These are phyloP conservation scores for Microcebus jonahi DNA, from an alignment of 2,113 vertebrate species.

Conservation along the genomic window DNA sequence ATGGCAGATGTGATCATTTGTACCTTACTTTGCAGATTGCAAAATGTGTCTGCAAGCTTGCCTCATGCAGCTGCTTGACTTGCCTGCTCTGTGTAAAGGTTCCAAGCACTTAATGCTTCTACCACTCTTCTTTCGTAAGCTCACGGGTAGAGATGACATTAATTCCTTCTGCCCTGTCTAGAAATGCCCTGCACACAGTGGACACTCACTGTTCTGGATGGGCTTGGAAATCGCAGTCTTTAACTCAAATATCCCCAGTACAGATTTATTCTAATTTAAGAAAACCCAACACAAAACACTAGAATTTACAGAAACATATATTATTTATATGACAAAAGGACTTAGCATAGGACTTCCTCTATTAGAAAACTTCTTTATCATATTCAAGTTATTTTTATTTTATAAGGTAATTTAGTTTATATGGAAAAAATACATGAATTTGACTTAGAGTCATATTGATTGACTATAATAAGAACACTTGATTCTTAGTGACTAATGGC, in stretches of 20 bases:
- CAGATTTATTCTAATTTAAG: constrained; percentile 25
- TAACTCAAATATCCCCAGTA: not conserved
- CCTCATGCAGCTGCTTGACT: not conserved
- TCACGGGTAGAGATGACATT: not conserved
- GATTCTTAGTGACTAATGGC: constrained; percentile 3
- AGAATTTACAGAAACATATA: constrained; percentile 30
- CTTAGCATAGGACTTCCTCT: not conserved
- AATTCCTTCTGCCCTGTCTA: not conserved
- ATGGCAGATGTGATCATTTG: not conserved
- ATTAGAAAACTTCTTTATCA: not conserved
- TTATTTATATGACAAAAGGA: constrained; percentile 37
- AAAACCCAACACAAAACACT: not conserved
- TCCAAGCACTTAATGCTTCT: not conserved
- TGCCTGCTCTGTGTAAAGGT: not conserved
- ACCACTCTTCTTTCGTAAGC: not conserved
- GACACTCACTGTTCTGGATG: not conserved
- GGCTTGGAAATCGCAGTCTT: constrained; percentile 31
- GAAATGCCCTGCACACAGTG: not conserved
- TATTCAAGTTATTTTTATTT: constrained; percentile 33
- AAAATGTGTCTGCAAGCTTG: not conserved
- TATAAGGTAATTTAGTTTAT: constrained; percentile 1
- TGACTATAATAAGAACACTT: not conserved
- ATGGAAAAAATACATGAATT: constrained; percentile 5
- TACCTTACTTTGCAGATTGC: not conserved
- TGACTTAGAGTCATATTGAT: not conserved